Evolutionary conservation across 2,888 invertebrate genomes (phyloP).

Genomic region (Chrysolina haemoptera): DNA sequence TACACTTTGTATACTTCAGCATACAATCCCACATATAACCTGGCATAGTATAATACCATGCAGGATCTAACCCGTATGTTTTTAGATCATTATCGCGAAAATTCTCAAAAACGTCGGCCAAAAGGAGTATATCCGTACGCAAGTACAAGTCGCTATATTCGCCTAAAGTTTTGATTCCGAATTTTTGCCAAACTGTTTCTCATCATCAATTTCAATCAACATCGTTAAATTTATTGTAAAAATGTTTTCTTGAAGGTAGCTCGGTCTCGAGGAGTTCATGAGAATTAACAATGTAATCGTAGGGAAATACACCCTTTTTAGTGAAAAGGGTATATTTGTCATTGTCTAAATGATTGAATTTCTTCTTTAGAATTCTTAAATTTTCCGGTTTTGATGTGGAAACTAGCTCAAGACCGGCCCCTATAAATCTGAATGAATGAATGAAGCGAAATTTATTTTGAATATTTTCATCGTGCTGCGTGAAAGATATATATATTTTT

Average conservation of each 20-base stretch:
- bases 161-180: conserved; percentile 37
- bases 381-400: conserved; percentile 14
- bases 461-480: conserved; percentile 42
- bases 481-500: conserved; percentile 59
- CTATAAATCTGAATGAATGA: conserved; percentile 24
- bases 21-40: conserved; percentile 30
- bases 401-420: background rate
- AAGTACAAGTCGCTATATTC: conserved; percentile 56
- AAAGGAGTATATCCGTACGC: conserved; percentile 55
- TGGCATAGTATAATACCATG: conserved; percentile 29
- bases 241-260: conserved; percentile 21
- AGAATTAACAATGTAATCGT: conserved; percentile 13
- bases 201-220: conserved; percentile 12
- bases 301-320: conserved; percentile 22
- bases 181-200: conserved; percentile 44
- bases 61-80: conserved; percentile 27
- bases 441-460: conserved; percentile 38
- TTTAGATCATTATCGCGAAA: conserved; percentile 50
- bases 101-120: conserved; percentile 60
- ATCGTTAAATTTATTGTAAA: conserved; percentile 22
- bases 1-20: conserved; percentile 53
- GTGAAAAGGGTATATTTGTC: conserved; percentile 9
- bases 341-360: background rate
- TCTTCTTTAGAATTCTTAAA: conserved; percentile 2
- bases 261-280: conserved; percentile 10